phyloP scores from a whole-genome alignment of 2,113 vertebrate genomes.

The Malurus melanocephalus region DNA sequence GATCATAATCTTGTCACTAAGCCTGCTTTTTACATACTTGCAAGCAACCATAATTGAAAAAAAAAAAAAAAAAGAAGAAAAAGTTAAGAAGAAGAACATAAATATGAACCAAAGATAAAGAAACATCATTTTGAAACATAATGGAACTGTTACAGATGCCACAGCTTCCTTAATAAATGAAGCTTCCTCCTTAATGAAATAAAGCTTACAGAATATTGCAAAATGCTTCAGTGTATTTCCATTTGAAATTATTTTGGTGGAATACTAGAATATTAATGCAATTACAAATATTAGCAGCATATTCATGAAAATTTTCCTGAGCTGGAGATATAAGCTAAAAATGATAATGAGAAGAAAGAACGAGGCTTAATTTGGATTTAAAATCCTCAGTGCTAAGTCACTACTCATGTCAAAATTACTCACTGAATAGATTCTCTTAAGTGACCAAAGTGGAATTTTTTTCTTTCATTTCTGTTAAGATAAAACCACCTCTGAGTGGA shows the following conservation, averaged over 20 bases:
- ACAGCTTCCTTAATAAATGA: not conserved
- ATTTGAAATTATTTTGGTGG: conserved; percentile 6
- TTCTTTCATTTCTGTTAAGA: conserved; percentile 19
- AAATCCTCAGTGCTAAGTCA: conserved; percentile 1
- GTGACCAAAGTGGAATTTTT: not conserved
- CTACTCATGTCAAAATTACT: not conserved
- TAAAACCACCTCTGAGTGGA: conserved; percentile 11
- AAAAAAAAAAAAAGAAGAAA: not conserved
- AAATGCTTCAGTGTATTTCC: not conserved
- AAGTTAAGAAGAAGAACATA: not conserved
- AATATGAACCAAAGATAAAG: not conserved
- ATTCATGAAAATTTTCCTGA: conserved; percentile 1
- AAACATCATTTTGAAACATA: not conserved
- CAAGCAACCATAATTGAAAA: not conserved
- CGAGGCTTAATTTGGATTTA: not conserved
- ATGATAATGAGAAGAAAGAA: conserved; percentile 16
- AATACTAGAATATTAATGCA: conserved; percentile 11
- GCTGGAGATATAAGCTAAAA: not conserved
- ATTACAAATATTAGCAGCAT: conserved; percentile 9
- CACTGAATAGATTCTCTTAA: conserved; percentile 23
- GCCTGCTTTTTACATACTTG: not conserved
- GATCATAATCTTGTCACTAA: not conserved
- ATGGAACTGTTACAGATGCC: not conserved
- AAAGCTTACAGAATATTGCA: not conserved
- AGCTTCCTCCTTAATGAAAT: not conserved